Evolutionary conservation across 2,888 invertebrate species (phyloP).

Genomic region (Timandra comae): DNA sequence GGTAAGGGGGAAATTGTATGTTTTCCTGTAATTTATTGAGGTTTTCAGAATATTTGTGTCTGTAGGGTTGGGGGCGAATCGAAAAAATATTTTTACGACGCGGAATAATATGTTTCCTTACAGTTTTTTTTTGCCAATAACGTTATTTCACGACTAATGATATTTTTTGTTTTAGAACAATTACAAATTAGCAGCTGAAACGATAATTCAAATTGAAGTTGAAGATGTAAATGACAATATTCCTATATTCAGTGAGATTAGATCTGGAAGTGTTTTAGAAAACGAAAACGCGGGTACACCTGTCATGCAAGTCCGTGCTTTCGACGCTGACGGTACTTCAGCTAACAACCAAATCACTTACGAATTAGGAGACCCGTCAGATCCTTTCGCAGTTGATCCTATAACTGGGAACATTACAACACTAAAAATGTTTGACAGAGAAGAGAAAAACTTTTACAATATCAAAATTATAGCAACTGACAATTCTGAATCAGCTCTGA

Average conservation of each 20-base stretch:
- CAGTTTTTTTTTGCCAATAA: no score
- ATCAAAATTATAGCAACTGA: constrained; percentile 94
- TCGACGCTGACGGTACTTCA: constrained; percentile 90
- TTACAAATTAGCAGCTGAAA: constrained; percentile 86
- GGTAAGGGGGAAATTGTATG: constrained; percentile 44
- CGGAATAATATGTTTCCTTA: no score
- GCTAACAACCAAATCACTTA: constrained; percentile 90
- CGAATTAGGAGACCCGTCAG: constrained; percentile 80
- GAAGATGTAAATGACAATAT: constrained; percentile 94
- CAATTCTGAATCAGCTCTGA: constrained; percentile 88
- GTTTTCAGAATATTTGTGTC: no score
- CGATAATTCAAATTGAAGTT: constrained; percentile 85
- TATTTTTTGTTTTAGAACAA: constrained; percentile 77
- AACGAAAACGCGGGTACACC: constrained; percentile 89
- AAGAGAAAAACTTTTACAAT: constrained; percentile 88
- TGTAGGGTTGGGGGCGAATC: constrained; percentile 3
- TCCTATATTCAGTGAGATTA: constrained; percentile 88
- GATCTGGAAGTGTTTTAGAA: constrained; percentile 88
- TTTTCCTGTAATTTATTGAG: constrained; percentile 1
- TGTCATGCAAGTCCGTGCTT: constrained; percentile 91
- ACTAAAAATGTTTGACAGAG: constrained; percentile 88
- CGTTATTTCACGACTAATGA: no score
- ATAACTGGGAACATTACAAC: constrained; percentile 94
- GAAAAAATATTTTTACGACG: no score
- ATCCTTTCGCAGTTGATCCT: constrained; percentile 89